Conservation (phyloP, 2,113 vertebrate genomes). For the Psammodynastes pulverulentus region DNA sequence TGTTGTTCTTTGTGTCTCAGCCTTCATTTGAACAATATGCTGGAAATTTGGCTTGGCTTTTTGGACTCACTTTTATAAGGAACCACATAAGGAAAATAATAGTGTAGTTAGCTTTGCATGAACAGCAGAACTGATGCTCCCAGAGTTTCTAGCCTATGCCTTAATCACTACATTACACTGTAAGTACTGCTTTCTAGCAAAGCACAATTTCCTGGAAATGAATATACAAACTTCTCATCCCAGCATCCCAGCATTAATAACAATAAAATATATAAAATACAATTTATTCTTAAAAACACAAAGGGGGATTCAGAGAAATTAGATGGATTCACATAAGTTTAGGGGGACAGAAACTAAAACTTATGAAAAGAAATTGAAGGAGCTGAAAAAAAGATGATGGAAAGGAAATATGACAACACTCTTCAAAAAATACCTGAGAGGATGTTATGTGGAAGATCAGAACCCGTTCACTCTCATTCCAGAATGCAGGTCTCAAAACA, state of each 20-base stretch:
- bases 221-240: neutral
- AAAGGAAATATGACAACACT: neutral
- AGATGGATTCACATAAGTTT: neutral
- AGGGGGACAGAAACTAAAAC: neutral
- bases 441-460: neutral
- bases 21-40: neutral
- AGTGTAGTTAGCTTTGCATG: neutral
- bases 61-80: neutral
- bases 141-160: neutral
- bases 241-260: neutral
- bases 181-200: neutral
- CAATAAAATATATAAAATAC: neutral
- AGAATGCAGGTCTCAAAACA: neutral
- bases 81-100: neutral
- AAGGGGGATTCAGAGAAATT: neutral
- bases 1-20: neutral
- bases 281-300: neutral
- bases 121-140: neutral
- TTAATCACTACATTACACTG: neutral
- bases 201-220: neutral
- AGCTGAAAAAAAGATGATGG: neutral
- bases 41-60: neutral
- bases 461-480: neutral
- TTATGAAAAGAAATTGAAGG: neutral
- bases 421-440: neutral